Evolutionary conservation across 1,140 invertebrate species (phyloP).

Genomic region (Scylla paramamosain): DNA sequence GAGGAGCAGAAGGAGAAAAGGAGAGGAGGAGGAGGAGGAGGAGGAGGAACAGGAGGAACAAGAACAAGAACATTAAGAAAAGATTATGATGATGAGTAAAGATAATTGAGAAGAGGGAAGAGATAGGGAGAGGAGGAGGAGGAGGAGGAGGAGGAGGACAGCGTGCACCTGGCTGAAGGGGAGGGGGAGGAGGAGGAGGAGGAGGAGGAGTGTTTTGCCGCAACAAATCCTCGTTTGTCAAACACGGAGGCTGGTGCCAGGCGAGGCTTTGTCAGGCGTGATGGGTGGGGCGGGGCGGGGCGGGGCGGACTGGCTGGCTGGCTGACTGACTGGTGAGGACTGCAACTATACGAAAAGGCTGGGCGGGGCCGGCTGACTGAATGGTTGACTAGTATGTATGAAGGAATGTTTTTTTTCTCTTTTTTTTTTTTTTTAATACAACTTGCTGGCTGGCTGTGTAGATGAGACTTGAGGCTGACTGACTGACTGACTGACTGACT

Average conservation of each 20-base stretch:
- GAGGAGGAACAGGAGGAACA: no score
- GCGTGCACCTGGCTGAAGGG: not conserved
- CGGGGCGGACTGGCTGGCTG: not conserved
- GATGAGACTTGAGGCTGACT: not conserved
- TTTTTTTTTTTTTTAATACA: not conserved
- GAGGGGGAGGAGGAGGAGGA: not conserved
- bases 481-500: not conserved
- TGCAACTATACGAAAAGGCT: no score
- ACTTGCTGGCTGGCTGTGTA: not conserved
- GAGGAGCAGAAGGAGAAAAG: no score
- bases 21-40: no score
- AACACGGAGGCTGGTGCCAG: not conserved
- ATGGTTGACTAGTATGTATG: not conserved
- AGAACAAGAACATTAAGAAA: no score
- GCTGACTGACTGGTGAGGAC: not conserved
- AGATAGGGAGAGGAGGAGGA: not conserved
- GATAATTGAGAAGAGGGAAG: no score
- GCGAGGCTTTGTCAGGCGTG: constrained; percentile 15
- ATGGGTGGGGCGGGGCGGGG: not conserved
- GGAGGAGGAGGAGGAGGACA: not conserved
- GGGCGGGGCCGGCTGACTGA: not conserved
- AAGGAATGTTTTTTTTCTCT: not conserved
- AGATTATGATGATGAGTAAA: no score
- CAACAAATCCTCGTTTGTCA: constrained; percentile 55
- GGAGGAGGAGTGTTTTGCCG: not conserved